phyloP scores from a whole-genome alignment of 2,888 invertebrate species.

The Hyles lineata region DNA sequence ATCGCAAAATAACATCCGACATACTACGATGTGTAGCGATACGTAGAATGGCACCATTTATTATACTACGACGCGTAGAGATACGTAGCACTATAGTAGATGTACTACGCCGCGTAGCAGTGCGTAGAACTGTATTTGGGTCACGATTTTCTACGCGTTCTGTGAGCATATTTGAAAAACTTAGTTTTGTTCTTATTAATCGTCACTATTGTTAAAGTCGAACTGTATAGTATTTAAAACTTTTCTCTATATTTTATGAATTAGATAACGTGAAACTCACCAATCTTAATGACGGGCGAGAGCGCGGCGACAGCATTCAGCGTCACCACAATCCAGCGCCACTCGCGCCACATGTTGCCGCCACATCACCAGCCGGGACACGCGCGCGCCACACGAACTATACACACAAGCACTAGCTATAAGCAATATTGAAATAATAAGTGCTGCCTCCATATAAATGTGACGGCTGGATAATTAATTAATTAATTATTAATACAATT shows the following conservation, averaged over 20 bases:
- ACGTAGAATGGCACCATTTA: background rate
- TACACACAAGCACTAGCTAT: background rate
- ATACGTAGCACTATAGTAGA: background rate
- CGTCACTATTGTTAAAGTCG: too few relatives aligned
- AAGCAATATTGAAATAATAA: too few relatives aligned
- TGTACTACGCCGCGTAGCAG: background rate
- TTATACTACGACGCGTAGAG: background rate
- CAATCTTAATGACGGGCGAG: conserved; percentile 88
- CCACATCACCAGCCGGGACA: conserved; percentile 61
- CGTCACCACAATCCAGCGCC: conserved; percentile 63
- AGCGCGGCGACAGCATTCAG: conserved; percentile 75
- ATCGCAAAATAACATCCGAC: background rate
- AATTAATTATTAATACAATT: too few relatives aligned
- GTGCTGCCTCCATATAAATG: background rate
- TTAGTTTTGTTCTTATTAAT: background rate
- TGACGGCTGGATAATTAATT: background rate
- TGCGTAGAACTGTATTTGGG: background rate
- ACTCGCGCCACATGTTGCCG: conserved; percentile 71
- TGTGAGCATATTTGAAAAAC: background rate
- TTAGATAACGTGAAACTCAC: conserved; percentile 62
- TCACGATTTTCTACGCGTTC: background rate
- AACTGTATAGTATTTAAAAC: too few relatives aligned
- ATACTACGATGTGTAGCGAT: background rate
- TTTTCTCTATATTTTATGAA: too few relatives aligned
- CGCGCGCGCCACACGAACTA: conserved; percentile 42